These are phyloP conservation scores for Cichladusa arquata DNA, from an alignment of 2,113 vertebrate genomes.

Conservation along the genomic window DNA sequence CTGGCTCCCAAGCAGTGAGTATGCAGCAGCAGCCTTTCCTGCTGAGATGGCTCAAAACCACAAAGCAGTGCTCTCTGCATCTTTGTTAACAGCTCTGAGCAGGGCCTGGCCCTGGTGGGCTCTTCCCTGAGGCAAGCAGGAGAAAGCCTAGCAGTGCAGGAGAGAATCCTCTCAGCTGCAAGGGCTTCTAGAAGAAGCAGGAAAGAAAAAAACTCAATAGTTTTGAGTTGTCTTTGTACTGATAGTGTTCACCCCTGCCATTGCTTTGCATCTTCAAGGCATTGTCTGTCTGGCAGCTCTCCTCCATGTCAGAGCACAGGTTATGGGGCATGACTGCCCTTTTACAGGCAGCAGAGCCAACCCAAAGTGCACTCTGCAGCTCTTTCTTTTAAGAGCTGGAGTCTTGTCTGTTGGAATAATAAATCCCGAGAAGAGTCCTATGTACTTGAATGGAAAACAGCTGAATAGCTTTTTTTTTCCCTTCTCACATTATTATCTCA, in stretches of 20 bases:
- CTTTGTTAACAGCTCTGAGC: accelerated
- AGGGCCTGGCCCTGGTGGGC: not conserved
- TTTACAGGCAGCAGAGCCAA: not conserved
- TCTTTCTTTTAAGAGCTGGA: not conserved
- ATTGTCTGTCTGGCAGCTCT: not conserved
- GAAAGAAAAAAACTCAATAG: accelerated
- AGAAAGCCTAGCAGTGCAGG: not conserved
- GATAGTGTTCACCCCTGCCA: not conserved
- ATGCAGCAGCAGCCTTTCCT: not conserved
- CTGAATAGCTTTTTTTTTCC: not conserved
- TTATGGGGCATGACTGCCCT: not conserved
- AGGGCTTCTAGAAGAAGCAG: not conserved
- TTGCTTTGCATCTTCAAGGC: not conserved
- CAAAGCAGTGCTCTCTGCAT: not conserved
- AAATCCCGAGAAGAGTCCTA: not conserved
- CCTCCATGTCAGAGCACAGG: accelerated
- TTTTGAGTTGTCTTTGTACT: not conserved
- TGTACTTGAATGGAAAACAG: not conserved
- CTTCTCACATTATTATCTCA: not conserved
- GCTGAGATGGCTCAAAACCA: not conserved
- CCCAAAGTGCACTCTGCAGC: not conserved
- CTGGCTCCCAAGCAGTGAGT: accelerated
- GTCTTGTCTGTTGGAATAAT: not conserved
- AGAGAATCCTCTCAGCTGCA: not conserved
- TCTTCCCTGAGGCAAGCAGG: not conserved